These are phyloP conservation scores for Merluccius polli DNA, from an alignment of 2,797 vertebrate species.

Conservation along the genomic window DNA sequence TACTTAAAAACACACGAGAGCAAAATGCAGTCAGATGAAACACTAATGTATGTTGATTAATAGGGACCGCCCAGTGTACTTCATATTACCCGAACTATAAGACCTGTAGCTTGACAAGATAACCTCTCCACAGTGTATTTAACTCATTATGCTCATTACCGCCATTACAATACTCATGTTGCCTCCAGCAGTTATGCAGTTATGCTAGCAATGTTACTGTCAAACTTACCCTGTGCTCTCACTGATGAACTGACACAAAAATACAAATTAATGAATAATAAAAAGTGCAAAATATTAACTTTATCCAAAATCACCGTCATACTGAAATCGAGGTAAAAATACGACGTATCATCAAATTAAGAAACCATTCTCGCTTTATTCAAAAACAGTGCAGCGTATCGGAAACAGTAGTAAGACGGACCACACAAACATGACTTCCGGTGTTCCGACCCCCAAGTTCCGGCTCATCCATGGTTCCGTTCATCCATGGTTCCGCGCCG, in stretches of 20 bases:
- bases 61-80: neutral
- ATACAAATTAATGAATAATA: conserved; percentile 34
- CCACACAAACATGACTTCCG: neutral
- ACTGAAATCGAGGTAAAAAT: conserved; percentile 8
- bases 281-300: conserved; percentile 6
- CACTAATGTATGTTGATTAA: neutral
- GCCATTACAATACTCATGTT: neutral
- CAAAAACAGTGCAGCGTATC: neutral
- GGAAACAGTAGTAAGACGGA: conserved; percentile 22
- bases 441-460: neutral
- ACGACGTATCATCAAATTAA: conserved; percentile 25
- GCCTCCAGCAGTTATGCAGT: neutral
- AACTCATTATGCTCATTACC: neutral
- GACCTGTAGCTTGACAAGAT: neutral
- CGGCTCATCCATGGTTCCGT: neutral
- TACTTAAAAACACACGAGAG: neutral
- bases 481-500: neutral
- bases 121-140: neutral
- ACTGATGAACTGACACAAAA: conserved; percentile 25
- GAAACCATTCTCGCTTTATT: neutral
- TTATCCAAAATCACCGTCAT: conserved; percentile 37
- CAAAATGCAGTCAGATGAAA: neutral
- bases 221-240: conserved; percentile 54
- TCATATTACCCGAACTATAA: neutral
- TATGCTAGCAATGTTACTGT: neutral